phyloP scores from a whole-genome alignment of 2,797 vertebrate species.

The Limosa lapponica region DNA sequence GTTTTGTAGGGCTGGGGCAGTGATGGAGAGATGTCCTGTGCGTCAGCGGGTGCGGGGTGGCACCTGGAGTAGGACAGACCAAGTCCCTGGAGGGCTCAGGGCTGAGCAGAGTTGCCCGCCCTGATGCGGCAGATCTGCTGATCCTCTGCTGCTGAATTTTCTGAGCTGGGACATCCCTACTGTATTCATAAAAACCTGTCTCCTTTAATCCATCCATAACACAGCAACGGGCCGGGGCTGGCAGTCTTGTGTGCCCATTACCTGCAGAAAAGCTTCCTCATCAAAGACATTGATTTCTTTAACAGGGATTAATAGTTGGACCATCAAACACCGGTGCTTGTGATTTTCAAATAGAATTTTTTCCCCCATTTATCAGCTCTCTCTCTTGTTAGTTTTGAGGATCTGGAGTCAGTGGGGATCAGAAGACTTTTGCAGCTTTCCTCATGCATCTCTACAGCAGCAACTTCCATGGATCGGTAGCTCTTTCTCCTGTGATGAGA shows the following conservation, averaged over 20 bases:
- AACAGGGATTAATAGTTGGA: neutral
- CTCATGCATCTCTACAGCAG: neutral
- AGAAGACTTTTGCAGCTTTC: neutral
- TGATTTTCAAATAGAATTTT: neutral
- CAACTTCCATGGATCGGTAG: neutral
- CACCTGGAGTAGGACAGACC: fast-evolving
- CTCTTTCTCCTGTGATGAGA: neutral
- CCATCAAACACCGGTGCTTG: neutral
- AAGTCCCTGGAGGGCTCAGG: neutral
- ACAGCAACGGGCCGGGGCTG: fast-evolving
- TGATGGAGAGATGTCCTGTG: fast-evolving
- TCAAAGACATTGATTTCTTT: neutral
- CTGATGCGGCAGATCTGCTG: neutral
- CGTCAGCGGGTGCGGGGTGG: fast-evolving
- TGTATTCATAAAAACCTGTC: neutral
- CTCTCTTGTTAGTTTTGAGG: neutral
- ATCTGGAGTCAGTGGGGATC: neutral
- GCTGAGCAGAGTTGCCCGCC: neutral
- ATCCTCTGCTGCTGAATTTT: neutral
- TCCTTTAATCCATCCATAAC: neutral
- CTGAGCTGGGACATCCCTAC: neutral
- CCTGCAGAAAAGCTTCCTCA: neutral
- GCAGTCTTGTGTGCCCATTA: fast-evolving
- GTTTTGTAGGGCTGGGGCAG: neutral
- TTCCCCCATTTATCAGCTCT: neutral